Conservation (phyloP, 2,797 vertebrate species). For the Protosalanx chinensis region DNA sequence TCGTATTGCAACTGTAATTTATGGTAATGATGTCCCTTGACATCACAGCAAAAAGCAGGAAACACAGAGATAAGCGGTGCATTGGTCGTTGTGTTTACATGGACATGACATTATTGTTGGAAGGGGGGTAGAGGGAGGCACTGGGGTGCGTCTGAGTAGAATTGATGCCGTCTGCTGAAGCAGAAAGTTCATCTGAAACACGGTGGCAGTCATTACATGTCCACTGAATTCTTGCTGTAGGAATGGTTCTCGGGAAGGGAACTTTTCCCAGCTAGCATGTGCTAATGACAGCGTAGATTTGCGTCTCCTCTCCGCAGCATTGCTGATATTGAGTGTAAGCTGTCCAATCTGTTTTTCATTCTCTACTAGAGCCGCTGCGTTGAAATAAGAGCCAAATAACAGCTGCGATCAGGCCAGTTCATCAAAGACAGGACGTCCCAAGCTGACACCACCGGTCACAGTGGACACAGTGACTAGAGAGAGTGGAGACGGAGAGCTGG, state of each 20-base stretch:
- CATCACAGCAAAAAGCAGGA: constrained; percentile 29
- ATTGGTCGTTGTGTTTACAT: constrained; percentile 23
- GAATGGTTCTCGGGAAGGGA: background rate
- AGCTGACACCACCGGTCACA: background rate
- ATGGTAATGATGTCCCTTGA: constrained; percentile 58
- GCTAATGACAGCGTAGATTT: background rate
- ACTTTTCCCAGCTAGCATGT: no score
- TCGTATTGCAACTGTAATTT: constrained; percentile 52
- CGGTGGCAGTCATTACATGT: background rate
- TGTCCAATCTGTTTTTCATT: background rate
- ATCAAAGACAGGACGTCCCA: background rate
- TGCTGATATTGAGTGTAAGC: background rate
- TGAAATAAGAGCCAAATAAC: background rate
- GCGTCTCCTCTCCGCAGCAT: background rate
- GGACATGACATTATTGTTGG: constrained; percentile 22
- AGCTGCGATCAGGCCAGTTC: background rate
- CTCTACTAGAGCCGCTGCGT: background rate
- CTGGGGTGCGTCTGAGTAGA: background rate
- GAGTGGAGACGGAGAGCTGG: constrained; percentile 43
- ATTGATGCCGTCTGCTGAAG: background rate
- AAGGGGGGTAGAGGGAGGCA: background rate
- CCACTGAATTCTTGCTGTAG: background rate
- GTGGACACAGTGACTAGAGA: constrained; percentile 4
- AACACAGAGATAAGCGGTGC: constrained; percentile 7
- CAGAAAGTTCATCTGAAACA: constrained; percentile 1